phyloP scores from a whole-genome alignment of 2,797 vertebrate genomes.

The Gambusia yucatana region DNA sequence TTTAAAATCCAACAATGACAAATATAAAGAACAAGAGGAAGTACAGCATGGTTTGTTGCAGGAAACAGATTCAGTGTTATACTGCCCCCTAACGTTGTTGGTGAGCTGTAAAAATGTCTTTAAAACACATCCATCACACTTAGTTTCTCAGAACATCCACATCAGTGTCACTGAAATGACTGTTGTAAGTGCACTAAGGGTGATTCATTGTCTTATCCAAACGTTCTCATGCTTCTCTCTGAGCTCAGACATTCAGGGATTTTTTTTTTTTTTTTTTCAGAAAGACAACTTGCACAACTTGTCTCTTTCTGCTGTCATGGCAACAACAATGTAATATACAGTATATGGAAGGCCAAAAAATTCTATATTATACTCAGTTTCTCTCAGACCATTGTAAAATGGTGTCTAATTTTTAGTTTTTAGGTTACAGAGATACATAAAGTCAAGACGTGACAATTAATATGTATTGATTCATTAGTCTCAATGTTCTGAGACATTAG shows the following conservation, averaged over 20 bases:
- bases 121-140: neutral
- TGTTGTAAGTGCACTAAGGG: neutral
- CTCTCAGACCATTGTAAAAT: neutral
- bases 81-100: conserved; percentile 74
- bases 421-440: neutral
- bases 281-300: conserved; percentile 3
- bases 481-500: conserved; percentile 44
- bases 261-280: neutral
- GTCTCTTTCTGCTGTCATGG: conserved; percentile 37
- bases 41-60: neutral
- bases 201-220: neutral
- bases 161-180: neutral
- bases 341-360: conserved; percentile 10
- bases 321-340: conserved; percentile 19
- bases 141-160: neutral
- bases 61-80: conserved; percentile 19
- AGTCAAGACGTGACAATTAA: neutral
- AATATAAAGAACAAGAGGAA: neutral
- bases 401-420: neutral
- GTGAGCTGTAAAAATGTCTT: conserved; percentile 29
- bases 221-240: neutral
- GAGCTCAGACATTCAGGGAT: neutral
- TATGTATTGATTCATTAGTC: neutral
- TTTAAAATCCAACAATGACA: conserved; percentile 14
- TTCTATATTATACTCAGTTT: neutral